Evolutionary conservation across 2,113 vertebrate genomes (phyloP).

Genomic region (Menura novaehollandiae): DNA sequence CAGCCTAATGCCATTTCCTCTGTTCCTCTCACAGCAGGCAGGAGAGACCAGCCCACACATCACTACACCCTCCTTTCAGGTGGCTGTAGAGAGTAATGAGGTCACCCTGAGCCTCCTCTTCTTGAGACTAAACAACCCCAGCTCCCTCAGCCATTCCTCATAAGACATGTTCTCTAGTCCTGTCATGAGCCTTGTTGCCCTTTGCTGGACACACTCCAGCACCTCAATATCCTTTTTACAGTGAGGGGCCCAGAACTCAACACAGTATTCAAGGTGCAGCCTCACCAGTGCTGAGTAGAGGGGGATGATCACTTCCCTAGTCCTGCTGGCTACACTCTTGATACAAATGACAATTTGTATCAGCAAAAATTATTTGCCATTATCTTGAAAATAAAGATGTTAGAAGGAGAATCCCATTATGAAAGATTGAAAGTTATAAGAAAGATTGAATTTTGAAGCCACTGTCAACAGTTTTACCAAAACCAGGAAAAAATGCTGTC

Average conservation of each 20-base stretch:
- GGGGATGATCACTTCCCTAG: not conserved
- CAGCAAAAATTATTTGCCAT: not conserved
- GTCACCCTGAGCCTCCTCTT: not conserved
- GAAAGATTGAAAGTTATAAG: not conserved
- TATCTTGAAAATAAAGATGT: not conserved
- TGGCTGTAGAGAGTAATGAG: not conserved
- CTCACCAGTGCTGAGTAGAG: not conserved
- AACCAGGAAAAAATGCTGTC: not conserved
- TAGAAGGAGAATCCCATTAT: not conserved
- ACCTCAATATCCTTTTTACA: not conserved
- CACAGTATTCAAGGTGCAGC: not conserved
- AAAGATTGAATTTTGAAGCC: not conserved
- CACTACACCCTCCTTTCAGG: not conserved
- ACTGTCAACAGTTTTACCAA: not conserved
- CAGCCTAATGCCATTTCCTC: not conserved
- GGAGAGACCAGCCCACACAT: not conserved
- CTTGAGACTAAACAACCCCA: not conserved
- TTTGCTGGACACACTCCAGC: accelerated
- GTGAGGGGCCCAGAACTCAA: not conserved
- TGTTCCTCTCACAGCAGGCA: not conserved
- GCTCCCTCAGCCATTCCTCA: not conserved
- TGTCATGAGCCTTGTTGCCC: not conserved
- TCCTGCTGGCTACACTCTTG: not conserved
- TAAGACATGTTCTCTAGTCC: not conserved
- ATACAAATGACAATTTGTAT: not conserved